Evolutionary conservation across 1,140 invertebrate species (phyloP).

Genomic region (Agrypnia vestita): DNA sequence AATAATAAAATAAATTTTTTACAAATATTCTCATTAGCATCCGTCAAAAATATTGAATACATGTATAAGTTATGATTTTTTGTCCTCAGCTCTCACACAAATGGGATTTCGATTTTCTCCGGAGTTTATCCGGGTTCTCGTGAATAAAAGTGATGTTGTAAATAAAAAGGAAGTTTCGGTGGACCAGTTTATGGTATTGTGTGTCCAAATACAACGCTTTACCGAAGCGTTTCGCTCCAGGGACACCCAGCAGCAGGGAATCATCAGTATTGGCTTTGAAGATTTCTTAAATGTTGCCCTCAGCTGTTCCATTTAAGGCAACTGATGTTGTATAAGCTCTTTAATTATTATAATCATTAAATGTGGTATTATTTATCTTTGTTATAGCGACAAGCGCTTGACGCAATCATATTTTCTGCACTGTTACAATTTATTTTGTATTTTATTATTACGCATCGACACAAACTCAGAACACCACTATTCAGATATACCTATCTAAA

Average conservation of each 20-base stretch:
- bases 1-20: too few relatives aligned
- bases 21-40: too few relatives aligned
- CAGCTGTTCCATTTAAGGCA: slow-evolving; percentile 77
- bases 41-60: too few relatives aligned
- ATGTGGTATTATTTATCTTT: slow-evolving; percentile 18
- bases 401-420: background rate
- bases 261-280: slow-evolving; percentile 88
- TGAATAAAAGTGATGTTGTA: slow-evolving; percentile 79
- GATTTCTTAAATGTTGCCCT: slow-evolving; percentile 87
- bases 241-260: slow-evolving; percentile 83
- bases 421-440: too few relatives aligned
- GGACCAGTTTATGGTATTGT: slow-evolving; percentile 91
- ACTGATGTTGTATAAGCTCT: background rate
- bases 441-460: too few relatives aligned
- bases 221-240: slow-evolving; percentile 86
- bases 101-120: slow-evolving; percentile 92
- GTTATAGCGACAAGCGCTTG: background rate
- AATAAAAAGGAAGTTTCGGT: slow-evolving; percentile 81
- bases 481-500: too few relatives aligned
- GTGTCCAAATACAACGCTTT: slow-evolving; percentile 89
- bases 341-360: background rate
- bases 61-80: too few relatives aligned
- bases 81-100: slow-evolving; percentile 81
- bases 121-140: slow-evolving; percentile 84
- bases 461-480: too few relatives aligned